phyloP scores from a whole-genome alignment of 2,797 vertebrate species.

The Phataginus tetradactyla region DNA sequence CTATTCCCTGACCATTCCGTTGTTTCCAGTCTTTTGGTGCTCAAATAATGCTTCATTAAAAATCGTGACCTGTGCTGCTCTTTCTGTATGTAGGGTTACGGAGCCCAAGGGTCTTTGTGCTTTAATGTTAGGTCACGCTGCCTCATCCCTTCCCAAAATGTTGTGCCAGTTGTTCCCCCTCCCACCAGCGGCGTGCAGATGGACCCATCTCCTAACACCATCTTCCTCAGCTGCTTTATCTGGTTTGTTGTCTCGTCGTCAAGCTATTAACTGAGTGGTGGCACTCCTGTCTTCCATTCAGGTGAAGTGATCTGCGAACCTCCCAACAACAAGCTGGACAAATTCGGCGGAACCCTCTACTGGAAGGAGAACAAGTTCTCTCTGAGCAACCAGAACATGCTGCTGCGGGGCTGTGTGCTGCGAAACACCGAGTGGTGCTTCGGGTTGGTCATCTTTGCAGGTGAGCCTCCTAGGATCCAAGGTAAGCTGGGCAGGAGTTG shows the following conservation, averaged over 20 bases:
- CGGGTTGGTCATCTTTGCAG: conserved; percentile 96
- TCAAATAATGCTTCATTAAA: neutral
- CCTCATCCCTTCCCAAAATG: neutral
- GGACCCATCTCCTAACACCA: neutral
- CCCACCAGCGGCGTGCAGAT: too few species aligned
- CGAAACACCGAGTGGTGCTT: conserved; percentile 97
- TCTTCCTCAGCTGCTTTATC: neutral
- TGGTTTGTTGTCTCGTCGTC: neutral
- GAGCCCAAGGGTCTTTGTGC: neutral
- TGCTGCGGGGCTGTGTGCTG: conserved; percentile 95
- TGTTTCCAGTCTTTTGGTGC: neutral
- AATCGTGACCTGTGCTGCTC: neutral
- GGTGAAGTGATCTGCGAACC: conserved; percentile 96
- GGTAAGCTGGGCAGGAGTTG: neutral
- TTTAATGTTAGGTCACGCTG: neutral
- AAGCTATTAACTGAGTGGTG: neutral
- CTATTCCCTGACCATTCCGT: neutral
- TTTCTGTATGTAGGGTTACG: neutral
- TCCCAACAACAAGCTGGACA: conserved; percentile 97
- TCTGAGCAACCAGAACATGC: conserved; percentile 95
- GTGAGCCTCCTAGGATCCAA: conserved; percentile 77
- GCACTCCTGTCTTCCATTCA: conserved; percentile 58
- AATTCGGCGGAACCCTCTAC: conserved; percentile 92
- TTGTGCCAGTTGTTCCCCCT: too few species aligned
- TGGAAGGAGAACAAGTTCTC: conserved; percentile 93